Base-by-base conservation (phyloP, 2,113 vertebrate genomes). In the Rana temporaria region DNA sequence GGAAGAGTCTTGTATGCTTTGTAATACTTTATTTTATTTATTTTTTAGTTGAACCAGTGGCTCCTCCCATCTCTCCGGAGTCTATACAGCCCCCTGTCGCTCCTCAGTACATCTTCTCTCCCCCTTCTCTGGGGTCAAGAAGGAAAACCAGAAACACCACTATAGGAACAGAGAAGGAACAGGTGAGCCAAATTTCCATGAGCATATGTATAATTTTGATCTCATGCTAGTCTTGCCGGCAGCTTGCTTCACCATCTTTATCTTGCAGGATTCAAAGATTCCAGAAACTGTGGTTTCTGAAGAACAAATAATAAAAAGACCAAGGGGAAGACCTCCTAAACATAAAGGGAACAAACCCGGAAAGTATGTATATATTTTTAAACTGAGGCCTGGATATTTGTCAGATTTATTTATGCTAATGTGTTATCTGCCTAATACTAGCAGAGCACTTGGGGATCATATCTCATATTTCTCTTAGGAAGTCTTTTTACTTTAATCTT, bases 41-140 rank as follows among this genome's bases (percentile, higher is more conserved):
- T 56, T 9, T 84, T 91, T 82, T 85, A 94, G 94, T 78, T 88
- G 87, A 84, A 75, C 91, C 90, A 85, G 52, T 84, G 74, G 89
- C 91, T 18, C 32, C 85, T 22, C 80, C 89, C 59, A 62, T 85
- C 34, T 86, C 30, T 26, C 72, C 90, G 17, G 86, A 89, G 78
- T 88, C 92, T 81, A 60, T 92, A 17, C 90, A 93, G 42, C 87
- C 88, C 0, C 90, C 89, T 72, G 79, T 92, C 65, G 82, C 92
- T 71, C 91, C 93, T 84, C 90, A 90, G 0, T 93, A 94, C 86
- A 88, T 91, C 42, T 90, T 92, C 75, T 95, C 94, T n/a, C 90
- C 94, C 14, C 93, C 94, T 75, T 85, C 92, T 71, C 85, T 93
- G 87, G 90, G 94, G 24, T 90, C 92, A 64, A 92, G 87, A 26